These are phyloP conservation scores for Corythornis madagascariensis DNA, from an alignment of 2,113 vertebrate species.

Conservation along the genomic window DNA sequence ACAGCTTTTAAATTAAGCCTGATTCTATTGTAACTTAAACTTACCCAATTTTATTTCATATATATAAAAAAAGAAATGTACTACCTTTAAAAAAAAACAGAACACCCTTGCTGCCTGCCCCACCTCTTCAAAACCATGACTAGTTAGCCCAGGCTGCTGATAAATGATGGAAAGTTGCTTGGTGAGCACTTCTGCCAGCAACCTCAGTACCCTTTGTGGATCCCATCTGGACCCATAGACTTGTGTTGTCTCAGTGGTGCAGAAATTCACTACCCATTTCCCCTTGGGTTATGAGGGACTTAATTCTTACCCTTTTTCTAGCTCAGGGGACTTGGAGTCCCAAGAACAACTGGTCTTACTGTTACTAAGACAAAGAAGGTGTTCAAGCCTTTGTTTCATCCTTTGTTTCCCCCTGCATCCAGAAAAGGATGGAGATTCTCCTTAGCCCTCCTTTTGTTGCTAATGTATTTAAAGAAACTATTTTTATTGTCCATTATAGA, in stretches of 20 bases:
- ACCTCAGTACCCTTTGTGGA: not conserved
- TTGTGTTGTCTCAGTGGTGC: not conserved
- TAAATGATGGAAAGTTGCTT: not conserved
- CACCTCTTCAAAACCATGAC: not conserved
- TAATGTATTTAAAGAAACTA: not conserved
- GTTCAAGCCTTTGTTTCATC: not conserved
- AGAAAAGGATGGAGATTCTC: not conserved
- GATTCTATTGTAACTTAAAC: not conserved
- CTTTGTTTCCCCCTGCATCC: not conserved
- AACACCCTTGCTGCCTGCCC: not conserved
- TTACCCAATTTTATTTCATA: not conserved
- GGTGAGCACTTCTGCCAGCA: not conserved
- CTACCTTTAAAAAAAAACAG: not conserved
- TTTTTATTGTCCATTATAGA: not conserved
- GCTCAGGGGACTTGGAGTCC: not conserved
- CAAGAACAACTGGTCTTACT: not conserved
- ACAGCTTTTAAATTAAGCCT: not conserved
- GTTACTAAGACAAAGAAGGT: not conserved
- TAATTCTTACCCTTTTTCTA: not conserved
- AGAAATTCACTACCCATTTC: not conserved
- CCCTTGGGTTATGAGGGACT: not conserved
- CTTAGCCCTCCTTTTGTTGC: not conserved
- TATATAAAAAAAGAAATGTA: not conserved
- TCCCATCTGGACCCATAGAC: not conserved
- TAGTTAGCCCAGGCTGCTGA: no score